phyloP scores from a whole-genome alignment of 2,797 vertebrate species.

The Trachurus trachurus region DNA sequence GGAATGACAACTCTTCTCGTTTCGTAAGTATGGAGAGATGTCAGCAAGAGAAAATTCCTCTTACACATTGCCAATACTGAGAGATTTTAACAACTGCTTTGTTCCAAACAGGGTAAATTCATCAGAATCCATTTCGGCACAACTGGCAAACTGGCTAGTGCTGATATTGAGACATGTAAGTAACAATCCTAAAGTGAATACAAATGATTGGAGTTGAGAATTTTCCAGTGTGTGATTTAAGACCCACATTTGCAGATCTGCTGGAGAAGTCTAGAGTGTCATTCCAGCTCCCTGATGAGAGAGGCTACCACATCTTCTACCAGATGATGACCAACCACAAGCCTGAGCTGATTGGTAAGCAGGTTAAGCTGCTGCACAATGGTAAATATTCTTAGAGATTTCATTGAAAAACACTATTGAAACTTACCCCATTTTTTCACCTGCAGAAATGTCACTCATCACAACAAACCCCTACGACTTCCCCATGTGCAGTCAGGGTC shows the following conservation, averaged over 20 bases:
- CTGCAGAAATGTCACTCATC: conserved; percentile 89
- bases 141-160: no score
- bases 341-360: conserved; percentile 89
- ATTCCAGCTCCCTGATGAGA: conserved; percentile 91
- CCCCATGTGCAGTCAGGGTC: conserved; percentile 28
- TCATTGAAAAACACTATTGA: background rate
- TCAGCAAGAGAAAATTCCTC: no score
- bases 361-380: background rate
- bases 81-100: no score
- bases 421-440: background rate
- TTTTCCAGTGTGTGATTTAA: conserved; percentile 9
- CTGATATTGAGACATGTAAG: conserved; percentile 90
- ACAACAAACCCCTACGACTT: conserved; percentile 93
- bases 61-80: no score
- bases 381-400: background rate
- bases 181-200: background rate
- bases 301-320: conserved; percentile 93
- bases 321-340: conserved; percentile 92
- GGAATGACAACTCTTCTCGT: no score
- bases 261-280: conserved; percentile 92
- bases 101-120: no score
- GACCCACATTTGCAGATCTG: conserved; percentile 81
- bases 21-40: no score
- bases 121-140: no score
- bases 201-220: background rate